Percentiles rank a stretch among this genome's conserved stretches.
These are phyloP conservation scores for Zingel zingel DNA, from an alignment of 2,113 vertebrate genomes.

Conservation along the genomic window DNA sequence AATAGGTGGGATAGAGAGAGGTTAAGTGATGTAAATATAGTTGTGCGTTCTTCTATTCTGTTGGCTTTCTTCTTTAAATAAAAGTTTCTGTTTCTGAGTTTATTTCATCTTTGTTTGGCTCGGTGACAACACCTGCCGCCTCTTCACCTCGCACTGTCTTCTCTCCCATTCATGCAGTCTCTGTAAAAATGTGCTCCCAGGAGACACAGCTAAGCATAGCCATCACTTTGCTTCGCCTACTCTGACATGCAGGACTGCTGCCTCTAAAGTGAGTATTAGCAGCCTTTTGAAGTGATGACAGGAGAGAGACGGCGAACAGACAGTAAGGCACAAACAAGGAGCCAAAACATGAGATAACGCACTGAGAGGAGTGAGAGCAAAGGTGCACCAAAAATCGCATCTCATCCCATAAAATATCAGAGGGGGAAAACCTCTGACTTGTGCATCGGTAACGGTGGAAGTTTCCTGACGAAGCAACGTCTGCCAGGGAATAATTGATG, in stretches of 20 bases:
- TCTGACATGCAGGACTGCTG: conserved; percentile 47
- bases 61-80: conserved; percentile 15
- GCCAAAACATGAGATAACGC: conserved; percentile 16
- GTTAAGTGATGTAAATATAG: conserved; percentile 14
- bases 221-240: conserved; percentile 57
- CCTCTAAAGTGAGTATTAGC: conserved; percentile 62
- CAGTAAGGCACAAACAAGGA: conserved; percentile 12
- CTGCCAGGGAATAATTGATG: conserved; percentile 60
- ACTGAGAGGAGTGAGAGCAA: background rate
- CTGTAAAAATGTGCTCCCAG: conserved; percentile 32
- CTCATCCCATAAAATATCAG: background rate
- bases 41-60: background rate
- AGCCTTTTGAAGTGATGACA: conserved; percentile 65
- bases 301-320: conserved; percentile 50
- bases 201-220: conserved; percentile 53
- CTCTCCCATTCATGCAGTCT: conserved; percentile 41
- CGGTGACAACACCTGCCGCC: conserved; percentile 45
- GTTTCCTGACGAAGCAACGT: conserved; percentile 39
- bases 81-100: background rate
- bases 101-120: conserved; percentile 33
- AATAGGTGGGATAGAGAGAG: background rate
- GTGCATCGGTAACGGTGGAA: conserved; percentile 9
- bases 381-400: conserved; percentile 8
- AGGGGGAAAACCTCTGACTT: conserved; percentile 32
- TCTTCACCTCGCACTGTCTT: background rate